Conservation (phyloP, 1,140 invertebrate species). For the Ceratina calcarata region DNA sequence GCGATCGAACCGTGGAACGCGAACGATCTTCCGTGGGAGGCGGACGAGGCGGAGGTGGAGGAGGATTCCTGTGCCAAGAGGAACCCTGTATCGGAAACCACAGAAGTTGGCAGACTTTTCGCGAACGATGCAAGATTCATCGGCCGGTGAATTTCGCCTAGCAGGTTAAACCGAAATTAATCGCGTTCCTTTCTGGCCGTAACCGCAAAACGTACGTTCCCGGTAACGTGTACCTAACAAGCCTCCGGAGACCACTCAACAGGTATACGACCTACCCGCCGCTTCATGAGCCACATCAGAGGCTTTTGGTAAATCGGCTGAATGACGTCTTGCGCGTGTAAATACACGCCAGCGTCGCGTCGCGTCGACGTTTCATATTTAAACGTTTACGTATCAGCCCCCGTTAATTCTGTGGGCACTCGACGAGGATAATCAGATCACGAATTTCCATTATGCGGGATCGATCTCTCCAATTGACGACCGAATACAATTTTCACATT, state of each 20-base stretch:
- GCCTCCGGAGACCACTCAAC: slow-evolving; percentile 60
- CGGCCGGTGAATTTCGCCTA: slow-evolving; percentile 35
- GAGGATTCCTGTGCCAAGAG: not conserved
- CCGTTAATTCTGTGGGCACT: slow-evolving; percentile 4
- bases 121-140: slow-evolving; percentile 30
- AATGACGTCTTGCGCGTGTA: slow-evolving; percentile 28
- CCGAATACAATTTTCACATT: not conserved
- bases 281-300: slow-evolving; percentile 48
- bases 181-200: slow-evolving; percentile 48
- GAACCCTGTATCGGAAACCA: slow-evolving; percentile 17
- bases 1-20: not conserved
- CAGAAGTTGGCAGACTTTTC: slow-evolving; percentile 33
- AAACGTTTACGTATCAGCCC: not conserved
- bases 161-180: slow-evolving; percentile 53
- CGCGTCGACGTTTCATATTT: slow-evolving; percentile 29
- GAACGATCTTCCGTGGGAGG: not conserved
- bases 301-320: slow-evolving; percentile 52
- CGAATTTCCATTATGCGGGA: no score
- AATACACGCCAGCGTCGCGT: not conserved
- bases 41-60: not conserved
- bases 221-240: slow-evolving; percentile 48
- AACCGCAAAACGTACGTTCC: slow-evolving; percentile 29
- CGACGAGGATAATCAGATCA: no score
- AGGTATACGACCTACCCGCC: slow-evolving; percentile 41
- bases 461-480: no score